Evolutionary conservation across 2,888 invertebrate genomes (phyloP), one percentile per base, ranked within the genome.

Genomic region (Entomobrya proxima): DNA sequence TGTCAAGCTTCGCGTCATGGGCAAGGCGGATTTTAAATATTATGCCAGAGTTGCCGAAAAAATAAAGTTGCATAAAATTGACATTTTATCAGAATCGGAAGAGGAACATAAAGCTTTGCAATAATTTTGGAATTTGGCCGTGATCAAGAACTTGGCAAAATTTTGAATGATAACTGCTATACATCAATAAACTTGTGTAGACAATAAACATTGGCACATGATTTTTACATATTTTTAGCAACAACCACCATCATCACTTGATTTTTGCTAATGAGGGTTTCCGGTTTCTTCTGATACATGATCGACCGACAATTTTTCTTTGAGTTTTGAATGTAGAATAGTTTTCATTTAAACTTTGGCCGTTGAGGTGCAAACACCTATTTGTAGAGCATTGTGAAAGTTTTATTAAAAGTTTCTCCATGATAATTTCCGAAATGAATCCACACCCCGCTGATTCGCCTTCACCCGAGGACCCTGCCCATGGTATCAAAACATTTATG

Each of bases 11-110:
- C 85, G 87, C 13, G 67, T 86, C 5, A 61, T 64, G 32, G 77
- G 74, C 13, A 85, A 87, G 27, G n/a, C 86, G 1, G 85, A 87
- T n/a, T 61, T 82, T 18, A 24, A 47, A 13, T 85, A 82, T 52
- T 77, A 85, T 21, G 5, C 72, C 15, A 50, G 64, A 2, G 7
- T 87, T 3, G 76, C 50, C 9, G 77, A 81, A 13, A 85, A 85
- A 15, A 55, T 87, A 21, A 82, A 74, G n/a, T 40, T 69, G n/a
- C 37, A 76, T 9, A 64, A 52, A 4, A 6, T 87, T 7, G 64
- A 64, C 32, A 21, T 76, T 24, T 35, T 80, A 32, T 5, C 27
- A 32, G 27, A 15, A 27, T 24, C 37, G 50, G 32, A 64, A 18
- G 61, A 47, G 9, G 15, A 11, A n/a, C 2, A 47, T 35, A 64